A percentile compares a stretch with the other conserved stretches of the same genome.
Evolutionary conservation across 35 echinoderm and acorn worm genomes (phyloP).

Genomic region (Acanthaster planci): DNA sequence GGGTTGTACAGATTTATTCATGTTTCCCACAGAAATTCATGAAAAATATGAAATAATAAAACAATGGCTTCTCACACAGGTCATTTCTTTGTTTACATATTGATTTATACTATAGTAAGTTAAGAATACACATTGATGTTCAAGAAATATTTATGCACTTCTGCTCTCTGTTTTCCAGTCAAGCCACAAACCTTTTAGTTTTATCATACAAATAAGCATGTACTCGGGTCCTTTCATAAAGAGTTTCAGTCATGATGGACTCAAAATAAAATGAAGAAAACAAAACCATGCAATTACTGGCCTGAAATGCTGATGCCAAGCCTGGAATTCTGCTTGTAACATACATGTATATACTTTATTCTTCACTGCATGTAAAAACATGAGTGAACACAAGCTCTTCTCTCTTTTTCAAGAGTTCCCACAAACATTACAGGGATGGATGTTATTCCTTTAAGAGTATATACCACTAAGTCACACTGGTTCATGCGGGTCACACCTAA

Average conservation of each 20-base stretch:
- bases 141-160: too few relatives aligned
- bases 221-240: not conserved
- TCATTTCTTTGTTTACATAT: too few relatives aligned
- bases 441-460: constrained; percentile 3
- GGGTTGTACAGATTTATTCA: too few relatives aligned
- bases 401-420: constrained; percentile 1
- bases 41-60: too few relatives aligned
- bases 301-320: too few relatives aligned
- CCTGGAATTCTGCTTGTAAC: constrained; percentile 1
- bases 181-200: not conserved
- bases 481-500: not conserved
- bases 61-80: too few relatives aligned
- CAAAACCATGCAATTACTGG: too few relatives aligned
- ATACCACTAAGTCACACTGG: constrained; percentile 6
- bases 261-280: not conserved
- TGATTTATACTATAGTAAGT: too few relatives aligned
- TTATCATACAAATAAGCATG: not conserved
- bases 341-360: too few relatives aligned
- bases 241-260: not conserved
- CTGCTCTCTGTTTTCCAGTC: not conserved
- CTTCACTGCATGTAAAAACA: not conserved
- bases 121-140: too few relatives aligned
- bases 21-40: too few relatives aligned
- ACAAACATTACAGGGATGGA: not conserved
- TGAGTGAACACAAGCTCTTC: not conserved